Conservation (phyloP, 2,797 vertebrate genomes). For the Parotocinclus haroldoi region DNA sequence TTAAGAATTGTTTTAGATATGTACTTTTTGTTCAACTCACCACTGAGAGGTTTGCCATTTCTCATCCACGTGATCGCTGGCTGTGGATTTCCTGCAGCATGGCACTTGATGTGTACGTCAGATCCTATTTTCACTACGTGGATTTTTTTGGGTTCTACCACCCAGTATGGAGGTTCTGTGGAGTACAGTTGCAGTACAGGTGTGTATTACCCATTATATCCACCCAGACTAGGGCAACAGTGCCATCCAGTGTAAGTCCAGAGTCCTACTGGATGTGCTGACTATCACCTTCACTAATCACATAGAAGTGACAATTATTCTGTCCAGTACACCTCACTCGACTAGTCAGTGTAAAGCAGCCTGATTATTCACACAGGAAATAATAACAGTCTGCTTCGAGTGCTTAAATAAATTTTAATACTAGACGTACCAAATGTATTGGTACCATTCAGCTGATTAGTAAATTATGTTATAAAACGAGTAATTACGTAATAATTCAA, state of each 20-base stretch:
- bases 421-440: too few species aligned
- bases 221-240: constrained; percentile 24
- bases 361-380: too few species aligned
- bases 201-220: background rate
- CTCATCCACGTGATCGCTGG: constrained; percentile 82
- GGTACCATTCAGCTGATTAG: too few species aligned
- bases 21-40: constrained; percentile 61
- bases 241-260: constrained; percentile 43
- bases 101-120: constrained; percentile 80
- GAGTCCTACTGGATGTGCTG: background rate
- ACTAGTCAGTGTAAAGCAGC: too few species aligned
- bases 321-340: too few species aligned
- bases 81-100: constrained; percentile 79
- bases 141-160: constrained; percentile 71
- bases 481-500: too few species aligned
- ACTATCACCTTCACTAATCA: too few species aligned
- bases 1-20: too few species aligned
- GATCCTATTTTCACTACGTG: constrained; percentile 75
- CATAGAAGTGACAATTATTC: too few species aligned
- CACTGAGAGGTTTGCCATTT: constrained; percentile 76
- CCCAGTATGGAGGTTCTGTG: constrained; percentile 87
- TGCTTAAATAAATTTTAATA: too few species aligned
- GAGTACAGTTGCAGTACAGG: constrained; percentile 37
- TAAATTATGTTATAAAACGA: too few species aligned
- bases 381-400: too few species aligned